Conservation (phyloP, 2,888 invertebrate species). For the Lithodes maja region DNA sequence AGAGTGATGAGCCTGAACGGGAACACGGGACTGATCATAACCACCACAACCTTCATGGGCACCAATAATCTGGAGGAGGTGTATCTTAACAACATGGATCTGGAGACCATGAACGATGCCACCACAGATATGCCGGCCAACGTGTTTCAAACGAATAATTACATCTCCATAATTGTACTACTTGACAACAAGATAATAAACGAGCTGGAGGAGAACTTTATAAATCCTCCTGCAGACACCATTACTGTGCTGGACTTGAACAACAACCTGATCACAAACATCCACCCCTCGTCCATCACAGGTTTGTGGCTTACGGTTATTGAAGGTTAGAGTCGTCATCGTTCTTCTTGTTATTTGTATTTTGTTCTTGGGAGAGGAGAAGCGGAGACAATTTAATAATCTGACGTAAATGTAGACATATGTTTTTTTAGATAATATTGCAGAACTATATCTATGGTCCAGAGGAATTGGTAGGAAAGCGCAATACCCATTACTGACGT, state of each 20-base stretch:
- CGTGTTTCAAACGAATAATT: background rate
- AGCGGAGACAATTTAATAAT: no score
- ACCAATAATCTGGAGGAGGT: background rate
- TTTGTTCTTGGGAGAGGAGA: no score
- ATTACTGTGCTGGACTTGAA: background rate
- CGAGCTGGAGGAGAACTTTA: background rate
- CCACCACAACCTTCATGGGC: background rate
- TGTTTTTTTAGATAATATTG: no score
- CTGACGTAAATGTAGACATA: no score
- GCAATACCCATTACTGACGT: no score
- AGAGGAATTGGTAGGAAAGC: no score
- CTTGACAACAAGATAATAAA: background rate
- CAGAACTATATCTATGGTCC: no score
- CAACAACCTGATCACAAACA: background rate
- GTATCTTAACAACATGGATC: background rate
- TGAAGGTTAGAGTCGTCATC: no score
- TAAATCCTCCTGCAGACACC: background rate
- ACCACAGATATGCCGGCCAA: background rate
- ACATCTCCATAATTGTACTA: background rate
- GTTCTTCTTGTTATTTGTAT: no score
- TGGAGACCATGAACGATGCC: background rate
- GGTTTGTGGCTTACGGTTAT: background rate
- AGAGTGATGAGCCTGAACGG: background rate
- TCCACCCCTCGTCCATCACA: background rate
- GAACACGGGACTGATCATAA: constrained; percentile 2